Evolutionary conservation across 1,140 invertebrate genomes (phyloP).

Genomic region (Caerostris extrusa): DNA sequence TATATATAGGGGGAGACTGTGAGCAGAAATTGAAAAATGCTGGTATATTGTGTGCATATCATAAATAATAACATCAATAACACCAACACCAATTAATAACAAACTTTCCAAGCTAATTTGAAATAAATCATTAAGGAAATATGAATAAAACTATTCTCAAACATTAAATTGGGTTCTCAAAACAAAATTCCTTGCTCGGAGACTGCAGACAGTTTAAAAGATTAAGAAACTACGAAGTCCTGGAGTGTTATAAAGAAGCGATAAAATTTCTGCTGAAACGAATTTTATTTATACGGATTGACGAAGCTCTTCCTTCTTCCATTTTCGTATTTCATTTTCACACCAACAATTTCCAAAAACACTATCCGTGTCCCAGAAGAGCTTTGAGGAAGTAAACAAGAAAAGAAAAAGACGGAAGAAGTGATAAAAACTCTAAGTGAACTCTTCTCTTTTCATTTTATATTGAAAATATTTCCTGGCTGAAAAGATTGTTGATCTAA

Average conservation of each 20-base stretch:
- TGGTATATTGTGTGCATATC: no score
- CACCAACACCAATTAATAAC: no score
- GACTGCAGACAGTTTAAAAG: neutral
- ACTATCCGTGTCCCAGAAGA: neutral
- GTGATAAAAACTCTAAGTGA: neutral
- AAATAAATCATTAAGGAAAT: no score
- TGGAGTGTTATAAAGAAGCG: neutral
- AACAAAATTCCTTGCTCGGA: no score
- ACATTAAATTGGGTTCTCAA: no score
- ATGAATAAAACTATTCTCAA: no score
- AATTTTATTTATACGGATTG: neutral
- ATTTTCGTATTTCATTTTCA: neutral
- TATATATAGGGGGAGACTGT: no score
- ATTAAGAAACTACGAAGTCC: neutral
- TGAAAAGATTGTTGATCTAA: neutral
- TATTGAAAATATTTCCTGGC: neutral
- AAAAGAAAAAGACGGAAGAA: neutral
- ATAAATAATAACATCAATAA: no score
- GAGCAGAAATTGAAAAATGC: no score
- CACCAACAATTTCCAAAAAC: neutral
- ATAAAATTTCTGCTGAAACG: neutral
- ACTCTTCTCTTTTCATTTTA: neutral
- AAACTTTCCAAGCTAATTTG: no score
- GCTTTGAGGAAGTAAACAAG: slow-evolving; percentile 4
- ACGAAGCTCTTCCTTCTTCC: neutral